Base-by-base conservation (phyloP, 2,888 invertebrate species). In the Sycophila texana region DNA sequence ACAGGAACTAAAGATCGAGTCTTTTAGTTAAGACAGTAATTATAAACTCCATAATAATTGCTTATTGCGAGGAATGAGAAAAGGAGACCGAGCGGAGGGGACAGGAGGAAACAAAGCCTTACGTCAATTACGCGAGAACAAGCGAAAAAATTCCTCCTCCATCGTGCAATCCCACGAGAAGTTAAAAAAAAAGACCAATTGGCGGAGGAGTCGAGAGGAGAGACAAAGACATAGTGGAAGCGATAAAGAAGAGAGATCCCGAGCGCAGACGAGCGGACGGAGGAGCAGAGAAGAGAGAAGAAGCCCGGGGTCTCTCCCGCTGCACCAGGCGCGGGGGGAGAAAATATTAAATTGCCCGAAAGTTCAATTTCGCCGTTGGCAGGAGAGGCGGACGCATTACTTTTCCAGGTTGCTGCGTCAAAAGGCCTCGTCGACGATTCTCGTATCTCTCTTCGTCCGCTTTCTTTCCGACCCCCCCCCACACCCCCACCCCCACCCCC, bases 311-410 rank as follows among this genome's bases (percentile, higher is more conserved):
- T 75, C 39, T 58, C 61, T 74, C 66, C 53, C 20, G 7, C 57
- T 60, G 16, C 61, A 39, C 60, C 67, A 61, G 14, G 39, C 39
- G 39, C 39, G 39, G 39, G 39, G 39, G 39, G 71, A 39, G 66
- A 61, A 77, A 77, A 81, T 81, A 81, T 81, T 77, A 81, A 77
- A 74, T 79, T 71, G 79, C 73, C 77, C 74, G 74, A 79, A 81
- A 74, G 81, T 77, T 79, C 80, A 77, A 77, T 81, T 81, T 77
- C 77, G 71, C 67, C 26, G 77, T 60, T 74, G 80, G 77, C 74
- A 74, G 72, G 39, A 63, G 57, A 68, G 39, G 57, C 74, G 74
- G 70, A 68, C 75, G 73, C 73, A 80, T 77, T 80, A 80, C 73
- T 80, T 80, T 77, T 74, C 73, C 73, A 73, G 73, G 39, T 49